Conservation (phyloP, 2,888 invertebrate genomes). For the Leptothorax acervorum region DNA sequence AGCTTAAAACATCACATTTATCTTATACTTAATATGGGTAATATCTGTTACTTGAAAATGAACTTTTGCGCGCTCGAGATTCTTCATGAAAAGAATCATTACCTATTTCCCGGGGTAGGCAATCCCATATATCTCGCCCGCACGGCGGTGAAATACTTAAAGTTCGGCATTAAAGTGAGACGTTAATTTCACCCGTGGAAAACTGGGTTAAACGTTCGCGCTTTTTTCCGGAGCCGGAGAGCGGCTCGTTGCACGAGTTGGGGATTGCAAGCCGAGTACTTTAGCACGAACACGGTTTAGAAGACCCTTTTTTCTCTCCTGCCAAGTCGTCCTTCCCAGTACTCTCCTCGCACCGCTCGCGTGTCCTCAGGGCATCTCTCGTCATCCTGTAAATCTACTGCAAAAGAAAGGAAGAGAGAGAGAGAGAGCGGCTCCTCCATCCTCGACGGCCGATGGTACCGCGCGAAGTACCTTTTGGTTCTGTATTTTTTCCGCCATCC, state of each 20-base stretch:
- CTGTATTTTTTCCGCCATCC: slow-evolving; percentile 33
- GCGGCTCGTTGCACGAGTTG: slow-evolving; percentile 42
- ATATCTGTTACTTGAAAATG: slow-evolving; percentile 16
- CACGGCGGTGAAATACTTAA: slow-evolving; percentile 43
- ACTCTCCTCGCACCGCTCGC: slow-evolving; percentile 17
- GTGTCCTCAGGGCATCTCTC: slow-evolving; percentile 66
- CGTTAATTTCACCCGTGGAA: slow-evolving; percentile 52
- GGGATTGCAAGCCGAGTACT: slow-evolving; percentile 40
- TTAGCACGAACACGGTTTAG: slow-evolving; percentile 63
- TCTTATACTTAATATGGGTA: neutral
- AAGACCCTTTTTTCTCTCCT: slow-evolving; percentile 57
- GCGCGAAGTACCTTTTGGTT: slow-evolving; percentile 34
- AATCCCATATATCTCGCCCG: slow-evolving; percentile 29
- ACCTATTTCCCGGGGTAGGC: slow-evolving; percentile 29
- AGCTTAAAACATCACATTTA: slow-evolving; percentile 8
- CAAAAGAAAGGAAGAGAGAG: neutral
- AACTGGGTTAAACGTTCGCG: slow-evolving; percentile 49
- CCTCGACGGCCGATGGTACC: slow-evolving; percentile 13
- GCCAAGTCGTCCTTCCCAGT: slow-evolving; percentile 20
- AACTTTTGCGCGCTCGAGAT: slow-evolving; percentile 19
- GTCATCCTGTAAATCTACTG: slow-evolving; percentile 66
- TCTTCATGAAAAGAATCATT: slow-evolving; percentile 42
- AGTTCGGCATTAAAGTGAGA: slow-evolving; percentile 54
- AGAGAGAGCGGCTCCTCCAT: neutral
- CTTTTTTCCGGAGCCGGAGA: slow-evolving; percentile 39